Evolutionary conservation across 2,888 invertebrate genomes (phyloP).

Genomic region (Cantharis nigra): DNA sequence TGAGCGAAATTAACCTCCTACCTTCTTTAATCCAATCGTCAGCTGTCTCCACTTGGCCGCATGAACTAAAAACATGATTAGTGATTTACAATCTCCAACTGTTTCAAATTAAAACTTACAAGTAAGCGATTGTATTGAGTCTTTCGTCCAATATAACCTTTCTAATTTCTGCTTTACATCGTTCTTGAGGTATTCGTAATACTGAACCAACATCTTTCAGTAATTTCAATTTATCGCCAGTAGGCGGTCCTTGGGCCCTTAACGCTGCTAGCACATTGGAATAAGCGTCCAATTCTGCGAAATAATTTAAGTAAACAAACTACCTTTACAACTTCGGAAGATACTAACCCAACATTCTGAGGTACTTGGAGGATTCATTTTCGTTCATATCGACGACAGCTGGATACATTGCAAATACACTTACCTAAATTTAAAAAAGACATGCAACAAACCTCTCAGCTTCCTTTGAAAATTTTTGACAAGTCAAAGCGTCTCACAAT

Average conservation of each 20-base stretch:
- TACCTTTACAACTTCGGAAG: not conserved
- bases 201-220: conserved; percentile 81
- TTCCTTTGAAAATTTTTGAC: conserved; percentile 13
- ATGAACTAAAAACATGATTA: conserved; percentile 57
- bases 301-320: conserved; percentile 20
- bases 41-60: conserved; percentile 69
- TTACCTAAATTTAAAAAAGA: conserved; percentile 4
- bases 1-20: conserved; percentile 77
- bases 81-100: not conserved
- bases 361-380: conserved; percentile 86
- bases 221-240: conserved; percentile 80
- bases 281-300: conserved; percentile 89
- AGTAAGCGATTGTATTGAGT: conserved; percentile 85
- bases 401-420: conserved; percentile 63
- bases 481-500: conserved; percentile 18
- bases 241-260: conserved; percentile 89
- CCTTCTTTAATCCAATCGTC: conserved; percentile 87
- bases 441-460: conserved; percentile 4
- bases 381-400: conserved; percentile 80
- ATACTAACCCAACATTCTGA: conserved; percentile 79
- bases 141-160: conserved; percentile 92
- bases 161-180: conserved; percentile 90
- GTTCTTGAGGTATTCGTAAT: conserved; percentile 85
- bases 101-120: conserved; percentile 66
- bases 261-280: conserved; percentile 87